Evolutionary conservation across 2,113 vertebrate genomes (phyloP).

Genomic region (Tor tambroides): DNA sequence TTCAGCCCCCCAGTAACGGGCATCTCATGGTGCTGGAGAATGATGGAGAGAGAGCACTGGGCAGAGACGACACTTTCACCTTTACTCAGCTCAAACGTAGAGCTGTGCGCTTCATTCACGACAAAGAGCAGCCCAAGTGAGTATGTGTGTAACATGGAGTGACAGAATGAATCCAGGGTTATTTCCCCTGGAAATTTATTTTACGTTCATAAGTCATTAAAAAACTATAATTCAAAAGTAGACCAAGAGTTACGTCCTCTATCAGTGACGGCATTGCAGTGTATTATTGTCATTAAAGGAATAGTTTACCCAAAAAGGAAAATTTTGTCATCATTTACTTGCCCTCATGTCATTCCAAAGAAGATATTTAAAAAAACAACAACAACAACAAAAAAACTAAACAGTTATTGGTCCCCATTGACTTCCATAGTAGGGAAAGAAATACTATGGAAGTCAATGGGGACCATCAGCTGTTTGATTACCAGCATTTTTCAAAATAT

Average conservation of each 20-base stretch:
- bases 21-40: constrained; percentile 67
- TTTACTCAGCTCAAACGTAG: constrained; percentile 76
- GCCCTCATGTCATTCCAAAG: no score
- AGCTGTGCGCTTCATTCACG: constrained; percentile 81
- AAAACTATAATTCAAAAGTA: background rate
- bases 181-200: background rate
- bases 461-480: no score
- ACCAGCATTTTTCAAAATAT: no score
- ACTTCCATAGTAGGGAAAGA: no score
- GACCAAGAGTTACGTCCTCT: background rate
- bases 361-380: no score
- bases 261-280: background rate
- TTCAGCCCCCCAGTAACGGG: constrained; percentile 80
- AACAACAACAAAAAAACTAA: no score
- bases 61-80: constrained; percentile 76
- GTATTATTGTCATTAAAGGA: background rate
- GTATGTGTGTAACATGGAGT: constrained; percentile 57
- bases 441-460: no score
- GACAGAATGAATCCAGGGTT: background rate
- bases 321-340: no score
- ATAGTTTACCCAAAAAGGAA: no score
- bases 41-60: constrained; percentile 68
- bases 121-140: constrained; percentile 82
- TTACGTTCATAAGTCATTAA: background rate
- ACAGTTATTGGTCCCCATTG: no score